Percentiles rank a stretch among this genome's conserved stretches.
phyloP scores from a whole-genome alignment of 2,888 invertebrate genomes.

The Salpingus planirostris region DNA sequence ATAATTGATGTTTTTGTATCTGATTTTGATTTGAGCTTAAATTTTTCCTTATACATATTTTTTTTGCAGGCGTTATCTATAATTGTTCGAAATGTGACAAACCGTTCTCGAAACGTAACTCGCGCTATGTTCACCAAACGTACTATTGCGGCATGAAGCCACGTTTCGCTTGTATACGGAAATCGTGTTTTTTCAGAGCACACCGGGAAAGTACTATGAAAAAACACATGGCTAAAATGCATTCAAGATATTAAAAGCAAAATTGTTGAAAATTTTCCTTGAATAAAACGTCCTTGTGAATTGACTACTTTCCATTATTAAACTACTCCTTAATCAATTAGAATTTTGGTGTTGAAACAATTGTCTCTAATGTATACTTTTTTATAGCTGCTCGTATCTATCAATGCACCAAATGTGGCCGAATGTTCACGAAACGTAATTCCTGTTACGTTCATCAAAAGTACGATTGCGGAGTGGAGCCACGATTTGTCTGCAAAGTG shows the following conservation, averaged over 20 bases:
- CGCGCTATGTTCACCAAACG: slow-evolving; percentile 7
- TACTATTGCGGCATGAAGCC: slow-evolving; percentile 6
- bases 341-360: too few relatives aligned
- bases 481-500: too few relatives aligned
- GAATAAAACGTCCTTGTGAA: too few relatives aligned
- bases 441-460: slow-evolving; percentile 7
- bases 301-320: too few relatives aligned
- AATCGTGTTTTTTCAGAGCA: too few relatives aligned
- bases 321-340: too few relatives aligned
- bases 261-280: too few relatives aligned
- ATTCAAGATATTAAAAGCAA: too few relatives aligned
- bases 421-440: slow-evolving; percentile 2
- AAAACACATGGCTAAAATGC: too few relatives aligned
- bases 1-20: neutral
- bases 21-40: neutral
- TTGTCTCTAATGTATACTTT: too few relatives aligned
- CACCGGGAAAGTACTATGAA: too few relatives aligned
- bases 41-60: neutral
- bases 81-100: slow-evolving; percentile 7
- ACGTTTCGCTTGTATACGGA: too few relatives aligned
- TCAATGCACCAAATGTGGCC: slow-evolving; percentile 6
- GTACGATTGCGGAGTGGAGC: slow-evolving; percentile 5
- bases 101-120: slow-evolving; percentile 2
- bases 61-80: slow-evolving; percentile 5
- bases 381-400: slow-evolving; percentile 3